Percentiles rank a stretch among this genome's conserved stretches.
phyloP scores from a whole-genome alignment of 1,140 invertebrate genomes.

The Hylyphantes graminicola region DNA sequence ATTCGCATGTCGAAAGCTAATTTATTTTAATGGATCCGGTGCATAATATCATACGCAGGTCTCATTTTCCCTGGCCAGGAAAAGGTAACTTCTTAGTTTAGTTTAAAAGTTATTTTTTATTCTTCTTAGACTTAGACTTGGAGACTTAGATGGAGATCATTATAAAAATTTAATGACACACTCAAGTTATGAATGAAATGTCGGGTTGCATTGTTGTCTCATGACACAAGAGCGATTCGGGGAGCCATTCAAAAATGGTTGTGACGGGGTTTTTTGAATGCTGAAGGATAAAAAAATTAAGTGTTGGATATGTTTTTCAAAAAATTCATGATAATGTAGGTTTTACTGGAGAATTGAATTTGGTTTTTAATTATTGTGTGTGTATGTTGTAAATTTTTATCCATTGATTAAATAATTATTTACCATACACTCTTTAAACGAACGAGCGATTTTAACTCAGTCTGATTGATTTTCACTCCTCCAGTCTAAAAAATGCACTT shows the following conservation, averaged over 20 bases:
- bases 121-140: slow-evolving; percentile 19
- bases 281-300: background rate
- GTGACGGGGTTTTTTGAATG: background rate
- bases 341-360: background rate
- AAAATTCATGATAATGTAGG: background rate
- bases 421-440: too few species aligned
- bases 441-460: too few species aligned
- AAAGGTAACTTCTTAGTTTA: slow-evolving; percentile 30
- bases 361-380: background rate
- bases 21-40: slow-evolving; percentile 53
- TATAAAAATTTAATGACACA: slow-evolving; percentile 51
- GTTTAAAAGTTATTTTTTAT: background rate
- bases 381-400: background rate
- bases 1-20: background rate
- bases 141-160: slow-evolving; percentile 11
- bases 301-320: background rate
- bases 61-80: slow-evolving; percentile 33
- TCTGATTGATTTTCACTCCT: too few species aligned
- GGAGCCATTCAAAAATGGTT: slow-evolving; percentile 16
- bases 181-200: slow-evolving; percentile 25
- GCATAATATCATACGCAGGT: slow-evolving; percentile 10
- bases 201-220: background rate
- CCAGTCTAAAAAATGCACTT: too few species aligned
- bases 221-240: background rate
- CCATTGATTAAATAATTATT: too few species aligned